Evolutionary conservation across 2,888 invertebrate species (phyloP).

Genomic region (Chelonus formosanus): DNA sequence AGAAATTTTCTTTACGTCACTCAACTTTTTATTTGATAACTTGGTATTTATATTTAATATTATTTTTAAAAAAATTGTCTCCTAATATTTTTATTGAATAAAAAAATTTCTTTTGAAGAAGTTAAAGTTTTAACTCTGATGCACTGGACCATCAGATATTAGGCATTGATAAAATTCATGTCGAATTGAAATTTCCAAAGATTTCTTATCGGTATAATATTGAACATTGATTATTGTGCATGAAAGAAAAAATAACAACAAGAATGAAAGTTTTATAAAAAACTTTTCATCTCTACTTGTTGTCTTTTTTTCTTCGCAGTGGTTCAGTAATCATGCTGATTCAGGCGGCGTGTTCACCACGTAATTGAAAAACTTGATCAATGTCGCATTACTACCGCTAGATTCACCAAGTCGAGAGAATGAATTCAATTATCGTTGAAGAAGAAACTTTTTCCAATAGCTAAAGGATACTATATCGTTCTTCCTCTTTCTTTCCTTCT

Average conservation of each 20-base stretch:
- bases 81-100: no score
- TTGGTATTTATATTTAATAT: no score
- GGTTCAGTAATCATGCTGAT: constrained; percentile 34
- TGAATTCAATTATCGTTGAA: constrained; percentile 33
- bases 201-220: no score
- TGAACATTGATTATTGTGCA: not conserved
- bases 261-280: constrained; percentile 9
- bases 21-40: no score
- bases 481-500: constrained; percentile 15
- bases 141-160: no score
- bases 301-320: constrained; percentile 7
- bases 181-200: no score
- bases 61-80: no score
- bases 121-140: no score
- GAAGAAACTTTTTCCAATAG: constrained; percentile 35
- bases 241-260: constrained; percentile 13
- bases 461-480: constrained; percentile 23
- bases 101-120: no score
- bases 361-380: constrained; percentile 36
- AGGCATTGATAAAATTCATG: no score
- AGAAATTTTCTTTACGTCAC: no score
- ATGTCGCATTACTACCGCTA: constrained; percentile 34
- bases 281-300: constrained; percentile 20
- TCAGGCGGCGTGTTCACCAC: constrained; percentile 33
- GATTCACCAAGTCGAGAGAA: constrained; percentile 28